Evolutionary conservation across 2,797 vertebrate genomes (phyloP).

Genomic region (Ctenopoma multispine): DNA sequence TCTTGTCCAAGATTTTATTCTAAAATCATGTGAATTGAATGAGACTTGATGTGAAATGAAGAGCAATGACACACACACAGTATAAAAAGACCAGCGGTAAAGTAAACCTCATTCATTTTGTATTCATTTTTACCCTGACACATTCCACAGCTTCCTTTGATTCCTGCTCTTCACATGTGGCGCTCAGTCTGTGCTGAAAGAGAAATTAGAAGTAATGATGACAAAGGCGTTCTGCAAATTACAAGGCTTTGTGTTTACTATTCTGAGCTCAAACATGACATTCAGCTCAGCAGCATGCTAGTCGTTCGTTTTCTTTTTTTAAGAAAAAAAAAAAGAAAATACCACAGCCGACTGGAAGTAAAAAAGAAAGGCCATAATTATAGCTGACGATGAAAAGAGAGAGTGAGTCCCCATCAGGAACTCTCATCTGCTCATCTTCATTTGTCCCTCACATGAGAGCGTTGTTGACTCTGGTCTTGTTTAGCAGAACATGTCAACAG

Average conservation of each 20-base stretch:
- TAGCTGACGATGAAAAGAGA: slow-evolving; percentile 63
- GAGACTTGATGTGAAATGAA: slow-evolving; percentile 24
- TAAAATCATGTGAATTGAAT: slow-evolving; percentile 10
- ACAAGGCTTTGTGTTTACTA: slow-evolving; percentile 82
- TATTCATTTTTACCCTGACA: slow-evolving; percentile 58
- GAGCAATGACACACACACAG: slow-evolving; percentile 20
- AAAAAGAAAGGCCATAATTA: slow-evolving; percentile 79
- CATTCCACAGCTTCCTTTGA: slow-evolving; percentile 65
- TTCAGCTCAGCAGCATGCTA: slow-evolving; percentile 59
- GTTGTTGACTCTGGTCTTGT: slow-evolving; percentile 62
- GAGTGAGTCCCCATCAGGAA: slow-evolving; percentile 61
- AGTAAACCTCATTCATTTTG: slow-evolving; percentile 37
- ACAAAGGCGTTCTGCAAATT: slow-evolving; percentile 82
- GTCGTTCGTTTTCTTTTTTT: slow-evolving; percentile 51
- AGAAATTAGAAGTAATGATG: slow-evolving; percentile 79
- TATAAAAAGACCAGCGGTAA: not conserved
- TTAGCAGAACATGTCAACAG: slow-evolving; percentile 68
- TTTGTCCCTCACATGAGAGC: slow-evolving; percentile 72
- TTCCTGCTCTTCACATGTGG: slow-evolving; percentile 63
- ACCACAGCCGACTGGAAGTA: slow-evolving; percentile 73
- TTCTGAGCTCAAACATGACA: slow-evolving; percentile 78
- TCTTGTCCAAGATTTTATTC: not conserved
- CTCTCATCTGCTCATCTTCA: slow-evolving; percentile 79
- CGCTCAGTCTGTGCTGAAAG: slow-evolving; percentile 58
- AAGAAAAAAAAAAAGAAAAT: slow-evolving; percentile 54